Evolutionary conservation across 2,888 invertebrate genomes (phyloP), one percentile per base, ranked within the genome.

Genomic region (Magallana nippona): DNA sequence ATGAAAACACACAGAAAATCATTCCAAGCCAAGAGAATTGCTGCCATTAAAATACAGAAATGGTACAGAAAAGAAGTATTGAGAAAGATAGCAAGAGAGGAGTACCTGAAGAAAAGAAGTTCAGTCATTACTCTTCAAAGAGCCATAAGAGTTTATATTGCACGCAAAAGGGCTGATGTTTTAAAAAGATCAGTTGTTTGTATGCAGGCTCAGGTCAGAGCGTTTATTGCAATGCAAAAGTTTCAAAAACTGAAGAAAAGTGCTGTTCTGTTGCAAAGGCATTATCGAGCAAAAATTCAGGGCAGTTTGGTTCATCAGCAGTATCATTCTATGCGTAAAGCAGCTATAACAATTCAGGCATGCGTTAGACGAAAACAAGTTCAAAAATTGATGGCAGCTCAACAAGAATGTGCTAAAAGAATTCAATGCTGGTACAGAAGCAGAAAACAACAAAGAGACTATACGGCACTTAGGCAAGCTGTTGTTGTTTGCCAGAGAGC

Each of bases 61-160:
- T 78, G 79, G 32, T 89, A 82, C 79, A 83, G 88, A 79, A 89
- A 89, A 19, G 82, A 57, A 58, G 44, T 81, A 8, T 63, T 84
- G n/a, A 86, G 84, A 56, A 71, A 19, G 17, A 81, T 15, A 58
- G 84, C 58, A 15, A 27, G 55, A 55, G 32, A 60, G 55, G 81
- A 84, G 19, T 86, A 86, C 78, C 84, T 91, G 92, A 86, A 85
- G 44, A 88, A 89, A 82, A 84, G 82, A n/a, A 83, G 84, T 60
- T 91, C 93, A 22, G 91, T 89, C 11, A 15, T 85, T 10, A 85
- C 87, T 13, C 88, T 93, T 10, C 93, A 93, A 88, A 85, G 82
- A 44, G 87, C 87, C 22, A 86, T 89, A 44, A 85, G 89, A 60
- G 78, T 84, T n/a, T 84, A 82, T 56, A 17, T 62, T 81, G 83